These are phyloP conservation scores for Drosophila nigritarsus DNA, from an alignment of 2,888 invertebrate species.

Conservation along the genomic window DNA sequence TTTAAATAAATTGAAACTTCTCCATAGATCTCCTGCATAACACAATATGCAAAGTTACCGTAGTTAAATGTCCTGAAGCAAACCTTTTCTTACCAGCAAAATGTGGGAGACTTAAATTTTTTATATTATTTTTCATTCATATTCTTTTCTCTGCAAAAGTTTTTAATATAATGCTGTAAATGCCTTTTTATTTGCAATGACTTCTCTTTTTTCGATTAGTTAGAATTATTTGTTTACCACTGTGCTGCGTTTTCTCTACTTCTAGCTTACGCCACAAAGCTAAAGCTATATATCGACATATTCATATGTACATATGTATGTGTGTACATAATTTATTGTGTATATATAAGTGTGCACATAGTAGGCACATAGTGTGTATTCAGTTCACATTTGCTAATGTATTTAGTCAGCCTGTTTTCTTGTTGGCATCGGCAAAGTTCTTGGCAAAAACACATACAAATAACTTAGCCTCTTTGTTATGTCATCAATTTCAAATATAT, in stretches of 20 bases:
- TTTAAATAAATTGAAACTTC: background rate
- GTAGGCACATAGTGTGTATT: background rate
- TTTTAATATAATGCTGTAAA: background rate
- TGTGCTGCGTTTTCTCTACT: background rate
- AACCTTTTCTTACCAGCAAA: background rate
- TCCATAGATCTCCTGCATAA: background rate
- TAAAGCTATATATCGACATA: background rate
- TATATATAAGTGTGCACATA: background rate
- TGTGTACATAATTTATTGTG: background rate
- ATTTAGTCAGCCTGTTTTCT: background rate
- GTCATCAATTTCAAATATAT: background rate
- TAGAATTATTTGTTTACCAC: background rate
- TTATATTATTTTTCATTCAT: background rate
- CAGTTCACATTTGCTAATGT: conserved; percentile 6
- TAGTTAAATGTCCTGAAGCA: background rate
- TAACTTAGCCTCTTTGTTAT: background rate
- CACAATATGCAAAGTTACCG: background rate
- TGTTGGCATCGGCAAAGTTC: background rate
- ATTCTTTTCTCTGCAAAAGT: background rate
- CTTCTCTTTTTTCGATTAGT: background rate
- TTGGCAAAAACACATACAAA: conserved; percentile 1
- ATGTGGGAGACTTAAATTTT: background rate
- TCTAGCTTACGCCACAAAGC: background rate
- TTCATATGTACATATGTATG: background rate
- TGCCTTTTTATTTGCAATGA: background rate